Evolutionary conservation across 2,797 vertebrate species (phyloP).

Genomic region (Hipposideros larvatus): DNA sequence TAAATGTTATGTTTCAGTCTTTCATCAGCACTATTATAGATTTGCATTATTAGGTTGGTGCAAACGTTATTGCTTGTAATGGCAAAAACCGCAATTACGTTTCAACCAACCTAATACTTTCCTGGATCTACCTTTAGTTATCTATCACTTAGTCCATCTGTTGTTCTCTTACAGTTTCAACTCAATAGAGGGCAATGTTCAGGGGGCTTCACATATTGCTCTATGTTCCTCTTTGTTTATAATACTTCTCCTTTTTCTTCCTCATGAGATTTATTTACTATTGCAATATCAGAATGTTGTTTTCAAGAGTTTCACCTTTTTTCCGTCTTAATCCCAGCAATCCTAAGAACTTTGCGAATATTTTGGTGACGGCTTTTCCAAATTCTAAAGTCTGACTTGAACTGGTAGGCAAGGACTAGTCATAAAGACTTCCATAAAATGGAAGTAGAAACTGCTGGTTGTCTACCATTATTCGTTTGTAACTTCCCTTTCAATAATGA

Average conservation of each 20-base stretch:
- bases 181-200: background rate
- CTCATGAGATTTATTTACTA: background rate
- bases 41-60: background rate
- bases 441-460: background rate
- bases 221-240: background rate
- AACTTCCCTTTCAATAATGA: background rate
- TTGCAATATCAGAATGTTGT: background rate
- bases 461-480: background rate
- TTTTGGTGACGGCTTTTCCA: background rate
- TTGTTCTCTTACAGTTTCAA: background rate
- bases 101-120: background rate
- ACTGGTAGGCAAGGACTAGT: background rate
- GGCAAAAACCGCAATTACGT: too few relatives aligned
- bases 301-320: background rate
- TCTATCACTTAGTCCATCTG: background rate
- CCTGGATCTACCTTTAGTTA: background rate
- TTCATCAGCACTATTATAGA: background rate
- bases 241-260: background rate
- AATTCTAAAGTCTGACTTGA: background rate
- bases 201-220: background rate
- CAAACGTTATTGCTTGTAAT: too few relatives aligned
- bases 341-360: background rate
- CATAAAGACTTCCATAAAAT: background rate
- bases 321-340: background rate
- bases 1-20: background rate